Percentiles rank a stretch among this genome's conserved stretches.
These are phyloP conservation scores for Brachypalpus laphriformis DNA, from an alignment of 2,888 invertebrate species.

Conservation along the genomic window DNA sequence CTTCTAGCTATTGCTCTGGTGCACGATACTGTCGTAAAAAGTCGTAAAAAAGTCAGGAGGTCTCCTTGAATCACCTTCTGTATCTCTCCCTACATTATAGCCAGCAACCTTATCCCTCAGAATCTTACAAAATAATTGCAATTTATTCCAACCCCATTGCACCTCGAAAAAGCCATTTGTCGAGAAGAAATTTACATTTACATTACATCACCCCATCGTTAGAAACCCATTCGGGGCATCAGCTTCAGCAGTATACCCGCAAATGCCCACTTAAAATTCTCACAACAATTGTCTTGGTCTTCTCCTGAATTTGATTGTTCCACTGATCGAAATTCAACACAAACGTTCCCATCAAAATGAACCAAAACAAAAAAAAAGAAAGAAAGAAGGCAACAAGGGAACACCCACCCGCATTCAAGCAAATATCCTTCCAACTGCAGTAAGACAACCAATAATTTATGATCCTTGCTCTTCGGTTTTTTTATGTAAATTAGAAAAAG, in stretches of 20 bases:
- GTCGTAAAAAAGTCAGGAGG: no score
- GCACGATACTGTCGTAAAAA: no score
- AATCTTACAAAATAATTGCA: background rate
- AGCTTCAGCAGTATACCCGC: background rate
- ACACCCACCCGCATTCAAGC: conserved; percentile 18
- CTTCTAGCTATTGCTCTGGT: no score
- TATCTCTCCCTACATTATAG: no score
- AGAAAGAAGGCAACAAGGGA: no score
- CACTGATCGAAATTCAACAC: conserved; percentile 49
- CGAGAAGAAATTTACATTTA: conserved; percentile 5
- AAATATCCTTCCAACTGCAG: conserved; percentile 26
- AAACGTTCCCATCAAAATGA: conserved; percentile 8
- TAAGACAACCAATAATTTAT: conserved; percentile 58
- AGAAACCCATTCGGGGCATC: conserved; percentile 25
- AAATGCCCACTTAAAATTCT: conserved; percentile 36
- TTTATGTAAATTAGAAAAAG: conserved; percentile 53
- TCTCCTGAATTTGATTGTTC: conserved; percentile 33
- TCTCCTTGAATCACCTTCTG: no score
- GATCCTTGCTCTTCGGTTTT: conserved; percentile 31
- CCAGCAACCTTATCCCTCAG: no score
- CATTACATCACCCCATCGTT: conserved; percentile 36
- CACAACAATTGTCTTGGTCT: conserved; percentile 14
- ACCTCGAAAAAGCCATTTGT: background rate
- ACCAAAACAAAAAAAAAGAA: background rate
- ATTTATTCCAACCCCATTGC: background rate